Evolutionary conservation across 2,888 invertebrate species (phyloP).

Genomic region (Ypsolopha sequella): DNA sequence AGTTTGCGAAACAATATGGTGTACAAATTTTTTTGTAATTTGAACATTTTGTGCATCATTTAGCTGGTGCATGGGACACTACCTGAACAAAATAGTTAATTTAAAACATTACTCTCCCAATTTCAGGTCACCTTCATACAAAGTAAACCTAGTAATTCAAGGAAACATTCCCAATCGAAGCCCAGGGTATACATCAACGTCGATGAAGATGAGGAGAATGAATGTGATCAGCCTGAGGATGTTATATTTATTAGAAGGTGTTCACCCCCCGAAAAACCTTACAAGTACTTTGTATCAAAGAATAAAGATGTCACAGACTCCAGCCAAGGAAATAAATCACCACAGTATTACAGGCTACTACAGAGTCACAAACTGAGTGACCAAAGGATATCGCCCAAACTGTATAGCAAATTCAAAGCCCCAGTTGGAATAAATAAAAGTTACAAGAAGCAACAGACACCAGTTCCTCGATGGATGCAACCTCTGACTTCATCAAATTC

Average conservation of each 20-base stretch:
- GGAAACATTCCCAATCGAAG: conserved; percentile 20
- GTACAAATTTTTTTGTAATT: too few species aligned
- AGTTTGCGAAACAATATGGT: too few species aligned
- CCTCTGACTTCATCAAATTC: conserved; percentile 25
- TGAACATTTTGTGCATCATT: too few species aligned
- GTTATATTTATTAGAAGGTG: conserved; percentile 51
- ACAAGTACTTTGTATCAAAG: conserved; percentile 33
- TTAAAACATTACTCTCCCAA: neutral
- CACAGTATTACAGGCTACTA: conserved; percentile 31
- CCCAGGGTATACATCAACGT: conserved; percentile 43
- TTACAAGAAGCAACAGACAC: conserved; percentile 37
- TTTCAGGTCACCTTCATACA: conserved; percentile 47
- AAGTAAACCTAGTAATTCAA: conserved; percentile 25
- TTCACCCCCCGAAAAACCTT: conserved; percentile 32
- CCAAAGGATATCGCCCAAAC: conserved; percentile 33
- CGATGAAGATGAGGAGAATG: conserved; percentile 33
- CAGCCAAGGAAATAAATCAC: conserved; percentile 17
- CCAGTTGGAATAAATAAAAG: conserved; percentile 46
- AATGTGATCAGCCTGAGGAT: conserved; percentile 36
- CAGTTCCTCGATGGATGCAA: conserved; percentile 47
- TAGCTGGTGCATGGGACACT: too few species aligned
- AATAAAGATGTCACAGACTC: conserved; percentile 22
- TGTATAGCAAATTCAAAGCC: conserved; percentile 40
- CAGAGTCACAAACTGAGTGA: conserved; percentile 30
- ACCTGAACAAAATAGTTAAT: too few species aligned